A percentile compares a stretch with the other conserved stretches of the same genome.
Evolutionary conservation across 2,113 vertebrate species (phyloP).

Genomic region (Hippolais icterina): DNA sequence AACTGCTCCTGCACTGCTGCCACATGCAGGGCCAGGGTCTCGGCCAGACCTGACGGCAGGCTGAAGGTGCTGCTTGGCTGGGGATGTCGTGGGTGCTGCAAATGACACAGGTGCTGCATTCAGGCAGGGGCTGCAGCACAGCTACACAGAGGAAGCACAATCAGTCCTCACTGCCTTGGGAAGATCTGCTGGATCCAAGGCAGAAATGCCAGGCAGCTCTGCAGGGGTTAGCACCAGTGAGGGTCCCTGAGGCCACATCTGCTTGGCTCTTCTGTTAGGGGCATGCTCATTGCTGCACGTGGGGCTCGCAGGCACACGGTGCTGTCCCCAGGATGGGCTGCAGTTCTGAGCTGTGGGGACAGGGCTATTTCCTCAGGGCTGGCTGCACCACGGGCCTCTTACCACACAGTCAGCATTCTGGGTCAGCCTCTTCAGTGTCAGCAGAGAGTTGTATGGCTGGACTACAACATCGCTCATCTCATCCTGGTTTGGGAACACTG

Average conservation of each 20-base stretch:
- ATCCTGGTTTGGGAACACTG: constrained; percentile 97
- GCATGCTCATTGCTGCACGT: rapidly evolving
- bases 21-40: rapidly evolving
- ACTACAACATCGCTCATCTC: constrained; percentile 99
- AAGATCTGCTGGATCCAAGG: neutral
- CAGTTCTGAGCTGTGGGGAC: neutral
- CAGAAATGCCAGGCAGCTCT: neutral
- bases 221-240: neutral
- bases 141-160: neutral
- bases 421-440: constrained; percentile 95
- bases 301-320: rapidly evolving
- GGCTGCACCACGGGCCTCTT: neutral
- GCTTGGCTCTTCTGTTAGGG: rapidly evolving
- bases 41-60: rapidly evolving
- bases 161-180: neutral
- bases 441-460: constrained; percentile 95
- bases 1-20: neutral
- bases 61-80: neutral
- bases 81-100: neutral
- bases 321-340: neutral
- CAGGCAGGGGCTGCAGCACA: neutral
- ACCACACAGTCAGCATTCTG: constrained; percentile 99
- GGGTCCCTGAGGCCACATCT: neutral
- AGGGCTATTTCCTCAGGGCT: neutral
- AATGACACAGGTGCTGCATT: neutral